Evolutionary conservation across 2,797 vertebrate species (phyloP).

Genomic region (Salarias fasciatus): DNA sequence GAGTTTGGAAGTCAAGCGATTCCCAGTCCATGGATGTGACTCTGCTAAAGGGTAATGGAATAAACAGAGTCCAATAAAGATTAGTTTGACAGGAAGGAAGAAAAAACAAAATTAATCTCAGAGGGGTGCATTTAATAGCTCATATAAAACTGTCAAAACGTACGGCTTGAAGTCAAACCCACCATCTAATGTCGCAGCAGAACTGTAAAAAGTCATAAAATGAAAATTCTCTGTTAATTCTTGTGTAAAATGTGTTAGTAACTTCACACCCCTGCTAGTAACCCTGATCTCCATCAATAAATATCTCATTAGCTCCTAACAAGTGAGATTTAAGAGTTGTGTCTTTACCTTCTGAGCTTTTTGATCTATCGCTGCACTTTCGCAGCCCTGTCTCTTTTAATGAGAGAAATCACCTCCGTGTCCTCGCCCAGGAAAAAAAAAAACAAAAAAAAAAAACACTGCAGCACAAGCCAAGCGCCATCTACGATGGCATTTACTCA

Average conservation of each 20-base stretch:
- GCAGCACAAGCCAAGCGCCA: conserved; percentile 8
- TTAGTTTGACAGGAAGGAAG: not conserved
- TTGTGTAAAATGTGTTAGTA: too few relatives aligned
- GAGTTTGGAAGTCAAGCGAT: not conserved
- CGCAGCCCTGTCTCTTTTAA: conserved; percentile 56
- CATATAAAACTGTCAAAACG: not conserved
- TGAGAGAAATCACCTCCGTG: conserved; percentile 50
- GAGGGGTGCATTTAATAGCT: not conserved
- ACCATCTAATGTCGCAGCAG: too few relatives aligned
- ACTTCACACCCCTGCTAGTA: not conserved
- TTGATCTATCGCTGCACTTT: conserved; percentile 39
- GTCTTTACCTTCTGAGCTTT: conserved; percentile 53
- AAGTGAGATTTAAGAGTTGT: conserved; percentile 22
- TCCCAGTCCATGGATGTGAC: not conserved
- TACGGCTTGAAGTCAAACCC: too few relatives aligned
- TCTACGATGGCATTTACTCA: conserved; percentile 59
- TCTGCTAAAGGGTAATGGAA: not conserved
- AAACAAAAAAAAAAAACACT: conserved; percentile 24
- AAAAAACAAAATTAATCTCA: not conserved
- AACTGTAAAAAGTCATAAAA: not conserved
- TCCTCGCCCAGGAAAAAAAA: conserved; percentile 38
- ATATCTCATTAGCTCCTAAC: conserved; percentile 49
- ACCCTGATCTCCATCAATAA: conserved; percentile 43
- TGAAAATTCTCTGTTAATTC: too few relatives aligned
- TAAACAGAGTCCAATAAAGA: not conserved